Evolutionary conservation across 2,888 invertebrate genomes (phyloP).

Genomic region (Drymonia ruficornis): DNA sequence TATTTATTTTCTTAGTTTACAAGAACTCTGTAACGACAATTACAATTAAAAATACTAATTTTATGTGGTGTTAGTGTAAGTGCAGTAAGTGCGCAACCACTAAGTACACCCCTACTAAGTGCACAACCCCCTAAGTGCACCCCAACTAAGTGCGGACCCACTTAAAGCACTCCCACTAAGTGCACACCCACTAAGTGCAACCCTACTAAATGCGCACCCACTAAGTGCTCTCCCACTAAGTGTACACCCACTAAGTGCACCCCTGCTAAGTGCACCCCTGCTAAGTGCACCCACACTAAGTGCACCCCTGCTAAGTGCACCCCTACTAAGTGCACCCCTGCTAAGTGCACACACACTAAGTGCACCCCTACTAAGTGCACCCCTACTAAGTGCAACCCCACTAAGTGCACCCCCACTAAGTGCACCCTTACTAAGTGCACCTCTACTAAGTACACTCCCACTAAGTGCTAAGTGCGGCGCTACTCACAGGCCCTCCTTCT

Average conservation of each 20-base stretch:
- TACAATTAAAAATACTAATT: too few species aligned
- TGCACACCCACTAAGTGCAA: too few species aligned
- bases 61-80: too few species aligned
- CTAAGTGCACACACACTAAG: not conserved
- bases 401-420: too few species aligned
- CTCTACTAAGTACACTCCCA: not conserved
- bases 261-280: not conserved
- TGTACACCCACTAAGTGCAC: not conserved
- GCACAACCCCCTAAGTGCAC: too few species aligned
- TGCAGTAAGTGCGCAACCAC: not conserved
- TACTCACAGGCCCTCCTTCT: slow-evolving; percentile 56
- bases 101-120: too few species aligned
- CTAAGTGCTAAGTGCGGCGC: not conserved
- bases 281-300: not conserved
- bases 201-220: not conserved
- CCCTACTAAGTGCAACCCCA: too few species aligned
- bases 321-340: not conserved
- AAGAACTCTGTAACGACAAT: too few species aligned
- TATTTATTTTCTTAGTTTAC: too few species aligned
- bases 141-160: too few species aligned
- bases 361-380: too few species aligned
- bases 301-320: not conserved
- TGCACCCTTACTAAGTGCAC: not conserved
- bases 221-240: not conserved
- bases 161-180: not conserved